phyloP scores from a whole-genome alignment of 2,113 vertebrate species.

The Anser brachyrhynchus region DNA sequence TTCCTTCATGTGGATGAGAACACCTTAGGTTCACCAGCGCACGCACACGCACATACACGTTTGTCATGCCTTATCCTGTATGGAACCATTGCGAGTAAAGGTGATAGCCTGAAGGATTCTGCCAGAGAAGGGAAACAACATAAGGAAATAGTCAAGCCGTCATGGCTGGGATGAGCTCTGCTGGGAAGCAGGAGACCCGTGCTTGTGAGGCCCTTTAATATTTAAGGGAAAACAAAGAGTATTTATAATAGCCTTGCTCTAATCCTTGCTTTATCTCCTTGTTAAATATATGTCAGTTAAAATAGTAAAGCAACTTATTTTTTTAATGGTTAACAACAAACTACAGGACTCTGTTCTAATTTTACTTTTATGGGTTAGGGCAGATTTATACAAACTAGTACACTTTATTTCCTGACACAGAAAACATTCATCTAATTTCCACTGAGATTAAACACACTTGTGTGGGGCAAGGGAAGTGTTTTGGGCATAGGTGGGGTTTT shows the following conservation, averaged over 20 bases:
- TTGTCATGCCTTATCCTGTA: too few species aligned
- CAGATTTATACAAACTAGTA: neutral
- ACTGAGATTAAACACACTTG: neutral
- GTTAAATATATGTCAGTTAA: rapidly evolving
- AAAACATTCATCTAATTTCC: neutral
- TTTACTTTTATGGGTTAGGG: neutral
- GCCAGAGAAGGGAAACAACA: rapidly evolving
- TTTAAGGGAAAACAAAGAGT: rapidly evolving
- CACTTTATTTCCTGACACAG: rapidly evolving
- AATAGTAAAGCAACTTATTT: rapidly evolving
- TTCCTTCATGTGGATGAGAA: rapidly evolving
- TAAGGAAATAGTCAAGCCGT: rapidly evolving
- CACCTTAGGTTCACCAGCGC: rapidly evolving
- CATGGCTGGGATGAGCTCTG: rapidly evolving
- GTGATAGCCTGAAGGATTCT: rapidly evolving
- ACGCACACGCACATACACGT: rapidly evolving
- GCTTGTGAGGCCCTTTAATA: rapidly evolving
- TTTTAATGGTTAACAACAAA: rapidly evolving
- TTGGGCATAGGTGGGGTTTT: rapidly evolving
- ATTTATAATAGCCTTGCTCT: rapidly evolving
- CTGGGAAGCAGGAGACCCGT: rapidly evolving
- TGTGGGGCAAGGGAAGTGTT: neutral
- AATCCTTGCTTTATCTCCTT: neutral
- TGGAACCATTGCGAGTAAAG: rapidly evolving
- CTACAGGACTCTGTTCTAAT: rapidly evolving